Evolutionary conservation across 2,113 vertebrate genomes (phyloP).

Genomic region (Gymnarchus niloticus): DNA sequence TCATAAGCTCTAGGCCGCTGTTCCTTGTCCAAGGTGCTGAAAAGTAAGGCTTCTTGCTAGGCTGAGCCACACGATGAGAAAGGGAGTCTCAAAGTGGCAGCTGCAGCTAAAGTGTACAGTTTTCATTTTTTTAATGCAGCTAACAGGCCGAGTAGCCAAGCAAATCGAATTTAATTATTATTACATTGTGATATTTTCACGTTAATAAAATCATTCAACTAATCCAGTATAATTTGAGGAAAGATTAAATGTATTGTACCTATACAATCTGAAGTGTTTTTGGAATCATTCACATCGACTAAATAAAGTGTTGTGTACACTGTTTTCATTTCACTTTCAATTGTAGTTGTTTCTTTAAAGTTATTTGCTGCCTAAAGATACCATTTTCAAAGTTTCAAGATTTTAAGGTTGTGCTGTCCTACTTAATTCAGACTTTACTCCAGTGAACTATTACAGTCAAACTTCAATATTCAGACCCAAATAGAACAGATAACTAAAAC

Average conservation of each 20-base stretch:
- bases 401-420: background rate
- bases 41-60: background rate
- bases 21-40: constrained; percentile 29
- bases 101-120: background rate
- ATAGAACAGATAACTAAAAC: background rate
- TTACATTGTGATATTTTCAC: background rate
- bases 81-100: background rate
- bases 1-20: background rate
- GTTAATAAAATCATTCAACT: background rate
- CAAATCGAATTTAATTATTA: background rate
- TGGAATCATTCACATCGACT: background rate
- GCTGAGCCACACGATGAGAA: too few relatives aligned
- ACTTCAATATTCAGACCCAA: background rate
- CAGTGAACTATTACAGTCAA: background rate
- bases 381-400: background rate
- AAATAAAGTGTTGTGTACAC: background rate
- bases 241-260: background rate
- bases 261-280: background rate
- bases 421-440: background rate
- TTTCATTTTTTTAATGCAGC: too few relatives aligned
- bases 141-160: too few relatives aligned
- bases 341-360: background rate
- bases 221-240: background rate
- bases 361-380: background rate
- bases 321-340: background rate